A percentile compares a stretch with the other conserved stretches of the same genome.
These are phyloP conservation scores for Rhamphomyia laevipes DNA, from an alignment of 2,888 invertebrate genomes.

Conservation along the genomic window DNA sequence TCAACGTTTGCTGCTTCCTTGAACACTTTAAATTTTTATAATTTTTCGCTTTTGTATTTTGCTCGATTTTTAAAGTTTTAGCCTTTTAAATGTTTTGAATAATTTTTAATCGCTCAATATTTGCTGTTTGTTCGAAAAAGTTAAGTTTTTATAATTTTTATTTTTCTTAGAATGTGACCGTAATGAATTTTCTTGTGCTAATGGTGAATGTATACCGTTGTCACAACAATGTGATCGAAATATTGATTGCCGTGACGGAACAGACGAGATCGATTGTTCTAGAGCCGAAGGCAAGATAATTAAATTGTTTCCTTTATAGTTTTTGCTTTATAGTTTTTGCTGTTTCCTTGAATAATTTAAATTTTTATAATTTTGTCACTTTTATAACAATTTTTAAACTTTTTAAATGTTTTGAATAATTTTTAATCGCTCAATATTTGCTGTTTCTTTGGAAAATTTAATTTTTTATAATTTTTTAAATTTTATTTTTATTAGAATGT, in stretches of 20 bases:
- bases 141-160: neutral
- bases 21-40: too few relatives aligned
- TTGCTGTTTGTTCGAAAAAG: neutral
- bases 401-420: too few relatives aligned
- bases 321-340: neutral
- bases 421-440: neutral
- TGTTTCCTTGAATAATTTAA: neutral
- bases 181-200: slow-evolving; percentile 9
- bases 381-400: too few relatives aligned
- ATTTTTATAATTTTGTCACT: too few relatives aligned
- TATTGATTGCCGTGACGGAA: slow-evolving; percentile 40
- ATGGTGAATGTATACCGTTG: slow-evolving; percentile 9
- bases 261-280: slow-evolving; percentile 41
- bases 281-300: neutral
- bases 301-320: neutral
- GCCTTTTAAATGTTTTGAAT: too few relatives aligned
- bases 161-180: neutral
- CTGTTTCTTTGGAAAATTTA: neutral
- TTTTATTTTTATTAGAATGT: neutral
- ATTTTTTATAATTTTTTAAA: neutral
- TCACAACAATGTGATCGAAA: slow-evolving; percentile 11
- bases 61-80: too few relatives aligned
- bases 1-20: neutral
- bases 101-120: too few relatives aligned
- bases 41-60: too few relatives aligned